These are phyloP conservation scores for Phania funesta DNA, from an alignment of 2,888 invertebrate genomes.

Conservation along the genomic window DNA sequence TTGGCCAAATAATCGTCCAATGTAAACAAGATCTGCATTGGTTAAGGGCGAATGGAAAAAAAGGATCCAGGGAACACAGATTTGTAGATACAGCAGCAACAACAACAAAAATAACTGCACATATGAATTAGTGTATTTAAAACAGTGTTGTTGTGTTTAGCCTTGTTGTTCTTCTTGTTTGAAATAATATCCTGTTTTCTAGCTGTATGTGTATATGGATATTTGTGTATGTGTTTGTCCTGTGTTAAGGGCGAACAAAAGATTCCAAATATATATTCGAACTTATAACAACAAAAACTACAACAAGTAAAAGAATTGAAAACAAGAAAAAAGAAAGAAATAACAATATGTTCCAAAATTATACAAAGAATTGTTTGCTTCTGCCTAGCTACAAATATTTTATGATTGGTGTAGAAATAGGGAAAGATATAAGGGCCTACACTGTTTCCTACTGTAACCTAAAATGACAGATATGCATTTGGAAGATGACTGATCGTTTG, in stretches of 20 bases:
- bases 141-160: constrained; percentile 5
- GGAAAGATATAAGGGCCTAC: background rate
- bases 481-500: too few relatives aligned
- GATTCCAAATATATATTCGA: constrained; percentile 22
- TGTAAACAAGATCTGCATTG: constrained; percentile 52
- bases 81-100: constrained; percentile 13
- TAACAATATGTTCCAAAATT: constrained; percentile 26
- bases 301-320: constrained; percentile 27
- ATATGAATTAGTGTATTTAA: background rate
- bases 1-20: constrained; percentile 35
- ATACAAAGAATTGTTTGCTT: constrained; percentile 16
- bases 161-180: constrained; percentile 24
- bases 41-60: constrained; percentile 30
- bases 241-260: constrained; percentile 41
- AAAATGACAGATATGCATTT: background rate
- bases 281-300: constrained; percentile 30
- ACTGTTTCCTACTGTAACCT: constrained; percentile 27
- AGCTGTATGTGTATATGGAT: background rate
- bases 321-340: constrained; percentile 37
- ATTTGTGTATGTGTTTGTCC: background rate
- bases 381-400: constrained; percentile 26
- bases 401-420: background rate
- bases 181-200: constrained; percentile 56
- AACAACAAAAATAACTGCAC: constrained; percentile 42
- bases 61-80: constrained; percentile 15